phyloP scores from a whole-genome alignment of 2,888 invertebrate genomes.

The Polyommatus iphigenia region DNA sequence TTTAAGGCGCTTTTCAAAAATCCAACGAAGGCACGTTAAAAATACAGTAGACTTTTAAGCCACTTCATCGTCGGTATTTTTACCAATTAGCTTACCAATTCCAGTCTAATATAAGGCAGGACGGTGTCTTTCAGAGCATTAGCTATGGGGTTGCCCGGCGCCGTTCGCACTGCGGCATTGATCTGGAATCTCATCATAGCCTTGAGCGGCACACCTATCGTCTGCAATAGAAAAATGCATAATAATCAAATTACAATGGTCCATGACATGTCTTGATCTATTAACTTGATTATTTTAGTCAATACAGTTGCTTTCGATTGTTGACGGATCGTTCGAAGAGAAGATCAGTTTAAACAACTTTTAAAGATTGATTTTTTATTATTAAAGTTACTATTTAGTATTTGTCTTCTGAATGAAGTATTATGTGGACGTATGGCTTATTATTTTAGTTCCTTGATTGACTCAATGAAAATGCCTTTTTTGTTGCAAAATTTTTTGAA shows the following conservation, averaged over 20 bases:
- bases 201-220: constrained; percentile 83
- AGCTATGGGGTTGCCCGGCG: constrained; percentile 81
- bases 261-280: not conserved
- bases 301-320: too few relatives aligned
- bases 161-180: constrained; percentile 84
- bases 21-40: not conserved
- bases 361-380: not conserved
- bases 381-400: too few relatives aligned
- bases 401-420: too few relatives aligned
- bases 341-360: not conserved
- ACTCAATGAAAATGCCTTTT: too few relatives aligned
- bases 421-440: too few relatives aligned
- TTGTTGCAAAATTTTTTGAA: too few relatives aligned
- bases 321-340: not conserved
- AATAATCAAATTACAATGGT: too few relatives aligned
- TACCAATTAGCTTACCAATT: constrained; percentile 76
- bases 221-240: constrained; percentile 58
- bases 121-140: constrained; percentile 82
- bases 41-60: too few relatives aligned
- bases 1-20: not conserved
- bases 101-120: constrained; percentile 86
- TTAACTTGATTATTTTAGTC: too few relatives aligned
- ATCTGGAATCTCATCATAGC: constrained; percentile 85
- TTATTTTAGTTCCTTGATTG: too few relatives aligned
- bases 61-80: not conserved